phyloP scores from a whole-genome alignment of 1,140 invertebrate genomes.

The Drosophila repletoides region DNA sequence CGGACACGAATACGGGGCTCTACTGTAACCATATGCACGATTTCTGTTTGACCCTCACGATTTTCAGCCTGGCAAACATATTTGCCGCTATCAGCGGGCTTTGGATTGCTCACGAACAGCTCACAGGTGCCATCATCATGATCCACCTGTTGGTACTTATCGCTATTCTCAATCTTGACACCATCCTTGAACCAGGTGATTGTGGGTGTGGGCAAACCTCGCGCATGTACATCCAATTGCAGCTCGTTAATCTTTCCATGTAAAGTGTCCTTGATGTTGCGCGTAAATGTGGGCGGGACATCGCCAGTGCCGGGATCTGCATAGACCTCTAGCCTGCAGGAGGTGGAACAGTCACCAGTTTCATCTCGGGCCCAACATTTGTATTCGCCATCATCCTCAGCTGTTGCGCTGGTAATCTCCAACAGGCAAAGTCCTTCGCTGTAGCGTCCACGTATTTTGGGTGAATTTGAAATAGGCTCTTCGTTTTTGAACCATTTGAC shows the following conservation, averaged over 20 bases:
- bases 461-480: slow-evolving; percentile 65
- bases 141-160: slow-evolving; percentile 84
- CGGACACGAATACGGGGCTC: slow-evolving; percentile 53
- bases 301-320: slow-evolving; percentile 73
- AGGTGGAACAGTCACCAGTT: slow-evolving; percentile 68
- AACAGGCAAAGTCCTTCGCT: slow-evolving; percentile 86
- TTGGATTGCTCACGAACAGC: slow-evolving; percentile 86
- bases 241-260: slow-evolving; percentile 88
- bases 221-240: slow-evolving; percentile 89
- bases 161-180: slow-evolving; percentile 83
- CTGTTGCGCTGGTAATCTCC: slow-evolving; percentile 84
- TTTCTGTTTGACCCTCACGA: slow-evolving; percentile 79
- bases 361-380: slow-evolving; percentile 86
- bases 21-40: slow-evolving; percentile 72
- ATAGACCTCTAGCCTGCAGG: slow-evolving; percentile 73
- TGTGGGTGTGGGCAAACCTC: slow-evolving; percentile 87
- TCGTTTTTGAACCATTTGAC: slow-evolving; percentile 91
- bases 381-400: slow-evolving; percentile 85
- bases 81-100: slow-evolving; percentile 86
- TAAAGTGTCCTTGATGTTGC: slow-evolving; percentile 85
- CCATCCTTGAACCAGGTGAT: slow-evolving; percentile 91
- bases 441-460: slow-evolving; percentile 84
- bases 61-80: slow-evolving; percentile 88
- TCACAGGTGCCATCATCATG: slow-evolving; percentile 88
- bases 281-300: slow-evolving; percentile 79